A percentile compares a stretch with the other conserved stretches of the same genome.
Evolutionary conservation across 2,113 vertebrate genomes (phyloP).

Genomic region (Apteryx owenii): DNA sequence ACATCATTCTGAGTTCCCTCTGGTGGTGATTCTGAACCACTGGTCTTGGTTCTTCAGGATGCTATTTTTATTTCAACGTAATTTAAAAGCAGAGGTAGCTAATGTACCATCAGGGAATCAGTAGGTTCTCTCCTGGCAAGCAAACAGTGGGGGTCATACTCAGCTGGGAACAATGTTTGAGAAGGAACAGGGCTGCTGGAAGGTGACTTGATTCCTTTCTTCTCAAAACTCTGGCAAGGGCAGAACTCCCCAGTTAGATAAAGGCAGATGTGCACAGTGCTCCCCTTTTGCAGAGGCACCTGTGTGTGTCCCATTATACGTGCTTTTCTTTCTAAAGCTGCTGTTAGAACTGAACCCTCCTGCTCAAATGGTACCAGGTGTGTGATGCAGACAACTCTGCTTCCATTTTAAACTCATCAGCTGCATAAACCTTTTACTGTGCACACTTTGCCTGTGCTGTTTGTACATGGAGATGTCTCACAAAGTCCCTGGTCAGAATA

Average conservation of each 20-base stretch:
- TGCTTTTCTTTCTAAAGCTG: background rate
- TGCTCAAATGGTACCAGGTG: background rate
- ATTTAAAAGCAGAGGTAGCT: background rate
- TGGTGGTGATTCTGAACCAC: background rate
- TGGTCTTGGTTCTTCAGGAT: background rate
- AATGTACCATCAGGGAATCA: background rate
- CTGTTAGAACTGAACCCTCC: background rate
- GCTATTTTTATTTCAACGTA: background rate
- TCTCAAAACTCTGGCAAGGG: background rate
- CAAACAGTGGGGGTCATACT: background rate
- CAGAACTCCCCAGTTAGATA: background rate
- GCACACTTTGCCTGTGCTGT: background rate
- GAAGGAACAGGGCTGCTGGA: background rate
- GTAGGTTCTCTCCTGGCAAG: background rate
- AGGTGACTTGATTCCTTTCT: background rate
- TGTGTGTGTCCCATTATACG: background rate
- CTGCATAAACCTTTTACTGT: background rate
- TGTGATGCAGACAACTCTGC: background rate
- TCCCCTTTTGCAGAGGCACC: background rate
- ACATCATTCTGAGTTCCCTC: background rate
- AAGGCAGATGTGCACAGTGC: background rate
- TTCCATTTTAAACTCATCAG: background rate
- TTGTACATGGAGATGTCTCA: background rate
- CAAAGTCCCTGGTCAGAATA: background rate
- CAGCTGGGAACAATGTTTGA: background rate